Evolutionary conservation across 2,113 vertebrate genomes (phyloP), one percentile per base, ranked within the genome.

Genomic region (Mesembrinibis cayennensis): DNA sequence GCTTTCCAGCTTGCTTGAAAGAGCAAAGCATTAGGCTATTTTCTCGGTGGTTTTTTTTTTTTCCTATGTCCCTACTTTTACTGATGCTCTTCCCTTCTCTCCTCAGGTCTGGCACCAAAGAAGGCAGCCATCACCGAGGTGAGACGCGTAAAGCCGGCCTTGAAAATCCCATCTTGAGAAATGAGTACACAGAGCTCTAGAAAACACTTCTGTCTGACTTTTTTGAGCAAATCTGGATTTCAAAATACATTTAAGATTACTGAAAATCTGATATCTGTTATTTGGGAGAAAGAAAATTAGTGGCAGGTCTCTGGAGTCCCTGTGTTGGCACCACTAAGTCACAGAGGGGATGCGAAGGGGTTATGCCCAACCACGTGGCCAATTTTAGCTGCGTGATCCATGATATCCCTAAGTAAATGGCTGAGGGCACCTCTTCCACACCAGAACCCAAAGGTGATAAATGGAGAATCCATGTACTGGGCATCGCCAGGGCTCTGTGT

Each of bases 61-160:
- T 16, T 16, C 61, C 69, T 7, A 25, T 85, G 15, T 67, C n/a
- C 7, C 21, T 67, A 3, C 53, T 76, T 53, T 40, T 69, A 61
- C 76, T 88, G 55, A 95, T 40, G 58, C 16, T 62, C 32, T 90
- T 88, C 62, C 30, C 44, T 96, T 97, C 49, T 97, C 36, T 95
- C 71, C 58, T 27, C 93, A 98, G 98, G 97, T 88, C 63, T 93
- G 86, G 94, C 93, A 53, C 87, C 55, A 49, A 98, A 97, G 94
- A 98, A 97, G 82, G 26, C 82, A 2, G 70, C 94, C 4, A 13
- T 95, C 10, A 90, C 90, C 0, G 98, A 98, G 98, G 98, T 98
- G 94, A 98, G 98, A 93, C 55, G 9, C 30, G 62, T 55, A 44
- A 89, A 85, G 40, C 59, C 71, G 40, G 18, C 56, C 76, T 80